Base-by-base conservation (phyloP, 2,888 invertebrate species). In the Cataglyphis rosenhaueri region DNA sequence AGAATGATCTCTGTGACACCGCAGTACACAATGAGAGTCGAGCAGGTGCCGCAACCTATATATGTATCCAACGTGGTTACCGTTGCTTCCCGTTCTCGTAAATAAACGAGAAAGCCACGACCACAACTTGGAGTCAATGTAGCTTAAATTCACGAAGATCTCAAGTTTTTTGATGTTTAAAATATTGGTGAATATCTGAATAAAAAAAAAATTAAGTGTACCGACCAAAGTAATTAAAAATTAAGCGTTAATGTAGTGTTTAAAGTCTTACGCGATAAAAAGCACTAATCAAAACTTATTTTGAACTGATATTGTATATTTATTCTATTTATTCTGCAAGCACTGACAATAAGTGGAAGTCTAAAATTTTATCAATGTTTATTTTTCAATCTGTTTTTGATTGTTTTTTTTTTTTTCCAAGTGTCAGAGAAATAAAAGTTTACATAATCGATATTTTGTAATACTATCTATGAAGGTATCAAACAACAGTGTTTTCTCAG, bases 1-100 rank as follows among this genome's bases (percentile, higher is more conserved):
- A 29, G 79, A 64, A 64, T 64, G 62, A 66, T 76, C 57, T 64
- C 52, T 70, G 55, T 57, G 70, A 83, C 59, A 55, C 61, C 15
- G 48, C 44, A 6, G 32, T n/a, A 61, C n/a, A 48, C 21, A 38
- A 32, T 15, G 35, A 59, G 57, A 66, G 21, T 73, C 25, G 25
- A 32, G 21, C 62, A 65, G 18, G 18, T 65, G n/a, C 1, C 3
- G n/a, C 59, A 44, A 35, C 68, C 52, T 52, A 52, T 21, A 32
- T 25, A 38, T 25, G 29, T 8, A 32, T 68, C 44, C 21, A 44
- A 21, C 68, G 15, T 48, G 18, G 68, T 32, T 29, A 44, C 18
- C 21, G n/a, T 59, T 44, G 35, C n/a, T 59, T 61, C 10, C 21
- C 18, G 41, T 44, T 18, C 21, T 5, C 59, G 18, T 61, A 44